A percentile compares a stretch with the other conserved stretches of the same genome.
These are phyloP conservation scores for Hippasteria phrygiana DNA, from an alignment of 53 echinoderm and acorn worm species.

Conservation along the genomic window DNA sequence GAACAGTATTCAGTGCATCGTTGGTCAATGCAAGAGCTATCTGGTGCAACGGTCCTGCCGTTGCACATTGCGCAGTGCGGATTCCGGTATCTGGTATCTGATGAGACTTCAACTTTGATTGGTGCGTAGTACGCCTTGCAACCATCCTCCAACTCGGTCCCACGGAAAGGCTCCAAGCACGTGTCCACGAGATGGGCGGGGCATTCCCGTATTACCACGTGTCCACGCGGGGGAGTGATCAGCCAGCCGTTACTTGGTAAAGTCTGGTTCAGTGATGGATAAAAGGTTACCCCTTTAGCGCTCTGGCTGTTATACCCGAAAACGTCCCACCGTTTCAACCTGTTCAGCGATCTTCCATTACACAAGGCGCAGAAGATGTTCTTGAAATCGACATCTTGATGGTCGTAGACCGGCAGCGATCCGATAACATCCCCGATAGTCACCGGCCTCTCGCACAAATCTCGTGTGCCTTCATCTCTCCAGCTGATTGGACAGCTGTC, in stretches of 20 bases:
- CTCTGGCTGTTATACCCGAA: not conserved
- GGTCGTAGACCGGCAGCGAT: constrained; percentile 45
- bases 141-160: not conserved
- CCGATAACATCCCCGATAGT: constrained; percentile 32
- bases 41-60: not conserved
- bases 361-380: constrained; percentile 66
- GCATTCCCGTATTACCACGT: constrained; percentile 4
- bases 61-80: constrained; percentile 75
- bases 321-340: constrained; percentile 53
- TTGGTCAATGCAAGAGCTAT: constrained; percentile 1
- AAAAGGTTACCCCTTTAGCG: no score
- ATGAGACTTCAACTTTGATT: not conserved
- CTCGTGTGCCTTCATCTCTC: constrained; percentile 41
- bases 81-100: constrained; percentile 38
- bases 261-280: not conserved
- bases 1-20: not conserved
- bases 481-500: constrained; percentile 31
- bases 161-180: constrained; percentile 14
- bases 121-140: constrained; percentile 57
- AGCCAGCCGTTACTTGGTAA: constrained; percentile 5
- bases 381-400: constrained; percentile 48
- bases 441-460: constrained; percentile 43
- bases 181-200: constrained; percentile 29
- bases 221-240: constrained; percentile 21
- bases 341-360: constrained; percentile 33